A percentile compares a stretch with the other conserved stretches of the same genome.
Evolutionary conservation across 2,797 vertebrate species (phyloP).

Genomic region (Semaprochilodus insignis): DNA sequence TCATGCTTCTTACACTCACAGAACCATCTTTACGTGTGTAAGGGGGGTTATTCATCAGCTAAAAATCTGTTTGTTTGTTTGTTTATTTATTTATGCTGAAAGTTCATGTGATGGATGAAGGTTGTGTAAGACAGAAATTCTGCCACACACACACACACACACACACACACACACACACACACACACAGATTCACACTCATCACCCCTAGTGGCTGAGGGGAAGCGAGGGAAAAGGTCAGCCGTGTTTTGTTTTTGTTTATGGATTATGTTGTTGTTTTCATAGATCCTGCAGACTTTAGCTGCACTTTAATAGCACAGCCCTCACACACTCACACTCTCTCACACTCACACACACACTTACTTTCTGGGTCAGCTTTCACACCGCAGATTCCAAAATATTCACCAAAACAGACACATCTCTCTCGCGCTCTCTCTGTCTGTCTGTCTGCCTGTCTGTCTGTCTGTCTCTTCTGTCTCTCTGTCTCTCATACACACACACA

Average conservation of each 20-base stretch:
- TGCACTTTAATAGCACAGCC: slow-evolving; percentile 14
- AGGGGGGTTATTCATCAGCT: too few species aligned
- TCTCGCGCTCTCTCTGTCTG: too few species aligned
- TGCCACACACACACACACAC: neutral
- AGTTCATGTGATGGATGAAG: neutral
- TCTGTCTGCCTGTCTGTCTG: too few species aligned
- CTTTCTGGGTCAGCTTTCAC: slow-evolving; percentile 17
- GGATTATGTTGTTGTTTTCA: slow-evolving; percentile 25
- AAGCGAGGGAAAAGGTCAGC: slow-evolving; percentile 31
- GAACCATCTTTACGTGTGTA: neutral
- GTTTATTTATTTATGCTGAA: neutral
- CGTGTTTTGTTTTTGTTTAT: slow-evolving; percentile 36
- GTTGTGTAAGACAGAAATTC: neutral
- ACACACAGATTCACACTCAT: slow-evolving; percentile 8
- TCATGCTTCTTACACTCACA: slow-evolving; percentile 8
- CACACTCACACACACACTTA: neutral
- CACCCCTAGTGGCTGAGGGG: slow-evolving; percentile 1
- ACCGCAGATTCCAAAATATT: slow-evolving; percentile 26
- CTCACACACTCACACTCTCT: too few species aligned
- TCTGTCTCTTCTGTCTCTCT: too few species aligned
- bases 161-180: slow-evolving; percentile 1
- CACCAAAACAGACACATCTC: neutral
- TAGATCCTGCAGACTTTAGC: slow-evolving; percentile 3
- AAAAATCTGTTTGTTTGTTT: too few species aligned
- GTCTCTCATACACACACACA: too few species aligned